phyloP scores from a whole-genome alignment of 2,113 vertebrate genomes.

The Egretta garzetta region DNA sequence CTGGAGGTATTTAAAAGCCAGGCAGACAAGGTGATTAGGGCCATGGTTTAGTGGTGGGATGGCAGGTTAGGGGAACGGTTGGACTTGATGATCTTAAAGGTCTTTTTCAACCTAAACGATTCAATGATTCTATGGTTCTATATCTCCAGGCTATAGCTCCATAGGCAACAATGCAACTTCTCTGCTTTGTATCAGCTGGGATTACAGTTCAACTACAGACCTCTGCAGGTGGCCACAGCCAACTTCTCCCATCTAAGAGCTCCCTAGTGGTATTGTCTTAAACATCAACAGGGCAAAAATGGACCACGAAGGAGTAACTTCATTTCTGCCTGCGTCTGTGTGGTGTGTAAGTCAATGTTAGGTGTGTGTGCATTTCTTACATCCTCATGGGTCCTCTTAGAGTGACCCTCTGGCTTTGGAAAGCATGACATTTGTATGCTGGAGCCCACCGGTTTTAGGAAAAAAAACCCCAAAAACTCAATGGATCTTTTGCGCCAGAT shows the following conservation, averaged over 20 bases:
- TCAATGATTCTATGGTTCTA: too few relatives aligned
- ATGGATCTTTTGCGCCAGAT: neutral
- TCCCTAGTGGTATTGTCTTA: neutral
- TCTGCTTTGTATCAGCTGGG: neutral
- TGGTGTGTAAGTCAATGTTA: neutral
- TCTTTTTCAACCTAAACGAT: too few relatives aligned
- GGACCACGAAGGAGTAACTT: neutral
- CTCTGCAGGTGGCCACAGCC: neutral
- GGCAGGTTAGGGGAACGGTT: too few relatives aligned
- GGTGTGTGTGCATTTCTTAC: neutral
- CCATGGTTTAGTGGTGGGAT: too few relatives aligned
- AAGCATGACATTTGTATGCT: neutral
- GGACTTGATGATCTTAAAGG: too few relatives aligned
- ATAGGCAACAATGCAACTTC: neutral
- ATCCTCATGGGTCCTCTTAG: neutral
- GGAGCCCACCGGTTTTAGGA: neutral
- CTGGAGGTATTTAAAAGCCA: too few relatives aligned
- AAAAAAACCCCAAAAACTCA: too few relatives aligned
- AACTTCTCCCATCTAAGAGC: neutral
- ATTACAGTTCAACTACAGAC: neutral
- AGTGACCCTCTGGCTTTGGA: neutral
- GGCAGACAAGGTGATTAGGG: too few relatives aligned
- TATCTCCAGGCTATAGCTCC: neutral
- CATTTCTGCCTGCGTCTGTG: neutral
- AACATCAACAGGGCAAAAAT: neutral